Conservation (phyloP, 2,113 vertebrate species). For the Tor tambroides region DNA sequence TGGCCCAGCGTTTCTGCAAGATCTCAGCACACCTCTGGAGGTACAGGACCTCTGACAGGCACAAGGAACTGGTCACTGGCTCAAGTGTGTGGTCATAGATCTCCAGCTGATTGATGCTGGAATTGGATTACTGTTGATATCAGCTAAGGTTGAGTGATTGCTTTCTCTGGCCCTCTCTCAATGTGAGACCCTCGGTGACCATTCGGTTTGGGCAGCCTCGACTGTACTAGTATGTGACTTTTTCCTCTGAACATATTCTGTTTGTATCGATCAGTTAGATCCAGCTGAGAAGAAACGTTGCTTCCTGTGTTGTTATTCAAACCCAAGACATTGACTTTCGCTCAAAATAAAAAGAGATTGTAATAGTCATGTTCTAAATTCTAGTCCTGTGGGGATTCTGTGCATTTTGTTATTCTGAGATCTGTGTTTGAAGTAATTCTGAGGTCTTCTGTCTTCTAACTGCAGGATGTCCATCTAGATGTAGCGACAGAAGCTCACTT, state of each 20-base stretch:
- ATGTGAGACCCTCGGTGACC: conserved; percentile 27
- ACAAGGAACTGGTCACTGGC: neutral
- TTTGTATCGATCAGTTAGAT: conserved; percentile 48
- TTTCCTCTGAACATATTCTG: neutral
- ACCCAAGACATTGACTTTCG: conserved; percentile 23
- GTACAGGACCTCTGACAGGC: conserved; percentile 20
- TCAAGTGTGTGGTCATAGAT: conserved; percentile 3
- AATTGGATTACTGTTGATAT: conserved; percentile 35
- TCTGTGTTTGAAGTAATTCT: neutral
- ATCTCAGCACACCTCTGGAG: conserved; percentile 55
- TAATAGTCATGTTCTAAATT: conserved; percentile 24
- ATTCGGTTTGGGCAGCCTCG: conserved; percentile 24
- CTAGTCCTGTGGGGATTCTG: neutral
- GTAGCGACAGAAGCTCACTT: neutral
- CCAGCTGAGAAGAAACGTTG: conserved; percentile 42
- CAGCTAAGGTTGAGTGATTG: conserved; percentile 20
- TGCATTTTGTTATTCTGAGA: neutral
- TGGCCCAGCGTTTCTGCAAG: conserved; percentile 53
- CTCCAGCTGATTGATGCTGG: neutral
- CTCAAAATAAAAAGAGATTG: neutral
- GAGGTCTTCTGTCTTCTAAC: neutral
- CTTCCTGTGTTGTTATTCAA: conserved; percentile 39
- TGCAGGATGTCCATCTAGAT: neutral
- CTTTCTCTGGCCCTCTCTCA: conserved; percentile 38
- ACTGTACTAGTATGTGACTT: conserved; percentile 13